Base-by-base conservation (phyloP, 1,140 invertebrate genomes). In the Drosophila jambulina region DNA sequence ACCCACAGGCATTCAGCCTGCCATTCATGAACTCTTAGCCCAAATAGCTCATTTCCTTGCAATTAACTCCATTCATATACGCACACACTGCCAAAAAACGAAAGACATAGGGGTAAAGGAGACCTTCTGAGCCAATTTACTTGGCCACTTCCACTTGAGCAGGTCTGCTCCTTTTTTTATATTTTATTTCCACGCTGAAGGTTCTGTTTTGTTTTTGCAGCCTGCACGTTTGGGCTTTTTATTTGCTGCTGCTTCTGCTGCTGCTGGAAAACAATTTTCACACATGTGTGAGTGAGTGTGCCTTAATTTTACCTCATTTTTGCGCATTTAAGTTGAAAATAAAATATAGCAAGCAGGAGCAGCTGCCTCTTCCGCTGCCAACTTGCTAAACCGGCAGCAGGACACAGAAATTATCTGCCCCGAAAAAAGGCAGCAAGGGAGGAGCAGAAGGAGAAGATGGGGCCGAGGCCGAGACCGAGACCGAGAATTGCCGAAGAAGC, bases 301-400 rank as follows among this genome's bases (percentile, higher is more conserved):
- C 85, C 81, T 88, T 90, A 88, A 88, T 88, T 88, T 88, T 81
- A 81, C 85, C 85, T 90, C 85, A 88, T 88, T 87, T 86, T 80
- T 88, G 83, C 83, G 83, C 83, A 88, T 87, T 88, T 88, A 88
- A 88, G 53, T 88, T 85, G 85, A 81, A 88, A 78, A 87, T 87
- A 88, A 88, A 88, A 48, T 78, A 81, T 80, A 81, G 57, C 75
- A 76, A 64, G 67, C 57, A 53, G 67, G 34, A 69, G 58, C 71
- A 79, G 80, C 71, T 78, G 80, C 75, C 62, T 78, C 75, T 78
- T 78, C 75, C 75, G 64, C 60, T 81, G 67, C 59, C 68, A 78
- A 85, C 58, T 86, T 81, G 82, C 75, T 82, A 42, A 80, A 82
- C 69, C 82, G 78, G 76, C 81, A 80, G 77, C 76, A 70, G 80